Evolutionary conservation across 1,140 invertebrate species (phyloP).

Genomic region (Bombus superbus): DNA sequence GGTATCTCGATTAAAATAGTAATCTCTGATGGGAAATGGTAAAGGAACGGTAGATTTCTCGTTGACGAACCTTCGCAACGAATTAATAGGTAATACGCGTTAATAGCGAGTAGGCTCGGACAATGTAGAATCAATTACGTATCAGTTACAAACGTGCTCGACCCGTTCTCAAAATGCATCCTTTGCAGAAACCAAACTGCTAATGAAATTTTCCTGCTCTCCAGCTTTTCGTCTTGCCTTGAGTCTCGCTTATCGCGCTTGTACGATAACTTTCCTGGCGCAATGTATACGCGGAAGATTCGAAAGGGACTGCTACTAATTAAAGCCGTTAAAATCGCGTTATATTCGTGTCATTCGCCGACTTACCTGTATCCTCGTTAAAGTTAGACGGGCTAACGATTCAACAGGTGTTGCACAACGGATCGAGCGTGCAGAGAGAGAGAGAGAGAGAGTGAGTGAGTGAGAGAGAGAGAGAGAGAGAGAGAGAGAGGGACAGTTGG

Average conservation of each 20-base stretch:
- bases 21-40: too few relatives aligned
- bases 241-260: not conserved
- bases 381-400: conserved; percentile 68
- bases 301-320: conserved; percentile 41
- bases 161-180: too few relatives aligned
- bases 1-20: too few relatives aligned
- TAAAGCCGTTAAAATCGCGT: conserved; percentile 32
- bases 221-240: not conserved
- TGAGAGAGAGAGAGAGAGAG: not conserved
- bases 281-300: not conserved
- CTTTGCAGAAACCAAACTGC: too few relatives aligned
- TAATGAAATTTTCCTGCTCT: not conserved
- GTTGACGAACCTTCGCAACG: too few relatives aligned
- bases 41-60: too few relatives aligned
- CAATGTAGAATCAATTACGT: too few relatives aligned
- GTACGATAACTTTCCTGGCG: not conserved
- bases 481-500: not conserved
- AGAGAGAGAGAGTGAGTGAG: not conserved
- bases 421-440: conserved; percentile 31
- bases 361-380: conserved; percentile 70
- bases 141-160: too few relatives aligned
- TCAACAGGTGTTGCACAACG: conserved; percentile 71
- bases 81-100: too few relatives aligned
- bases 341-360: conserved; percentile 61
- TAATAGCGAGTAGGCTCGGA: too few relatives aligned